Base-by-base conservation (phyloP, 1,140 invertebrate species). In the Achroia grisella region DNA sequence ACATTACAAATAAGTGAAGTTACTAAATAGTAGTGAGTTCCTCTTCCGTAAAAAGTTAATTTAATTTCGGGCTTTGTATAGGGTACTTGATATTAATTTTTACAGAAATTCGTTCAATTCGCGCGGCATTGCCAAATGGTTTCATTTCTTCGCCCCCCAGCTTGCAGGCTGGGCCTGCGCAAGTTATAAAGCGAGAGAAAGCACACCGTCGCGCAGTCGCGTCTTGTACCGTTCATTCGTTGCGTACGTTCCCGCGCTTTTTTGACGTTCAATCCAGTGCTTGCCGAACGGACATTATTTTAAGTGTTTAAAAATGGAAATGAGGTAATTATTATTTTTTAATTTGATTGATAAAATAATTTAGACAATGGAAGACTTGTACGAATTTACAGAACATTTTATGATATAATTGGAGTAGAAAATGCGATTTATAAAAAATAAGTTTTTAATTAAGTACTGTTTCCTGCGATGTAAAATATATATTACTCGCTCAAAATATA, bases 101-200 rank as follows among this genome's bases (percentile, higher is more conserved):
- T 71, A 72, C 65, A 63, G 55, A 73, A 52, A 72, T 75, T 75
- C 46, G 65, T 73, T 74, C 60, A 62, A 67, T 73, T 76, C 73
- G 73, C 66, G 61, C 63, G 62, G 50, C 58, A 60, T 78, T 78
- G 71, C 71, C 63, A 81, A 81, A 78, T 51, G 48, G 62, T 71
- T 73, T 67, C 70, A 73, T 80, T 77, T 78, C 70, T 76, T 75
- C 57, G 61, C 40, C 57, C 73, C 71, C 70, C 68, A 63, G 57
- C 47, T 58, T 39, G 56, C 52, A 48, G 37, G 43, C 43, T 39
- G 51, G 34, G 43, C 52, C 34, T 40, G 36, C 59, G 68, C 74
- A 74, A 56, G 65, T 79, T 83, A 83, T 83, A 83, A 79, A 80
- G 74, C 48, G 50, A 13, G 79, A 78, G 79, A 83, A 83, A 83